Conservation (phyloP, 23 tunicate genomes). For the Aplidium turbinatum region DNA sequence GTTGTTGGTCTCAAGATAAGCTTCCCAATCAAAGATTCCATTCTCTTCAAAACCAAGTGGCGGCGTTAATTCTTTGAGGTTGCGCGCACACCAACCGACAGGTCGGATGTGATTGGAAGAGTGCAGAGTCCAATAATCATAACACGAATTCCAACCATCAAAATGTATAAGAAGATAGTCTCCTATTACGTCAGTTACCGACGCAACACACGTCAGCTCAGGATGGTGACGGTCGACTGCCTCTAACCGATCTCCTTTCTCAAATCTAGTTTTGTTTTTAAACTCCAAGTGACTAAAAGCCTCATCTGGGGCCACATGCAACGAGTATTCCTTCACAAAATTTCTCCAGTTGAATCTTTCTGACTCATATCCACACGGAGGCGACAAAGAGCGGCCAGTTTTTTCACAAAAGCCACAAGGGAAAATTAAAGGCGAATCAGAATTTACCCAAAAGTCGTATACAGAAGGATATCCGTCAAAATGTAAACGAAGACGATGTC, state of each 20-base stretch:
- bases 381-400: slow-evolving; percentile 52
- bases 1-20: slow-evolving; percentile 38
- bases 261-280: slow-evolving; percentile 44
- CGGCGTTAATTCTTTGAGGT: slow-evolving; percentile 37
- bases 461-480: slow-evolving; percentile 64
- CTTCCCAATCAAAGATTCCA: slow-evolving; percentile 46
- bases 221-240: slow-evolving; percentile 69
- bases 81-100: slow-evolving; percentile 70
- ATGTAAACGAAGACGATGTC: slow-evolving; percentile 67
- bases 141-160: slow-evolving; percentile 82
- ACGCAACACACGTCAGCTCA: slow-evolving; percentile 72
- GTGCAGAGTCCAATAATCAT: slow-evolving; percentile 68
- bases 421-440: slow-evolving; percentile 73
- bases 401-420: slow-evolving; percentile 81
- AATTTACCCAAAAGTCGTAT: slow-evolving; percentile 74
- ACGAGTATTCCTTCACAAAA: slow-evolving; percentile 21
- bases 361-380: slow-evolving; percentile 53
- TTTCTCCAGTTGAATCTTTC: slow-evolving; percentile 50
- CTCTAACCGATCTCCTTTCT: slow-evolving; percentile 57
- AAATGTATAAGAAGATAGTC: slow-evolving; percentile 66
- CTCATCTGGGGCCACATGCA: slow-evolving; percentile 27
- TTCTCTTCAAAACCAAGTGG: slow-evolving; percentile 39
- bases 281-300: slow-evolving; percentile 6
- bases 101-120: slow-evolving; percentile 69
- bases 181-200: slow-evolving; percentile 64